These are phyloP conservation scores for Brachyptera risi DNA, from an alignment of 2,888 invertebrate genomes.

Conservation along the genomic window DNA sequence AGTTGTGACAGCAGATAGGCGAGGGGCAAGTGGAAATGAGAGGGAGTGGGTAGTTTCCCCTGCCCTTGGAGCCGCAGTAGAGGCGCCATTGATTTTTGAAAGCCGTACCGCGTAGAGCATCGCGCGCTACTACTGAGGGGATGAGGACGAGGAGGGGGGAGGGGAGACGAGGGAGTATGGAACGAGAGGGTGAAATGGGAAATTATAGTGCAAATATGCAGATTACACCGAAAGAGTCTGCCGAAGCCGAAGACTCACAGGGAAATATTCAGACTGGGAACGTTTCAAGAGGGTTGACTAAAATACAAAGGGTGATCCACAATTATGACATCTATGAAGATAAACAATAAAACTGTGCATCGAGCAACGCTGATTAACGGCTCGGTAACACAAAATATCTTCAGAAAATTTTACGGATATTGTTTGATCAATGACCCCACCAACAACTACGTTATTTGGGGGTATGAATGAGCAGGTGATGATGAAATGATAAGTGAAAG, in stretches of 20 bases:
- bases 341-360: too few relatives aligned
- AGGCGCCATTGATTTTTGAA: slow-evolving; percentile 41
- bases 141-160: slow-evolving; percentile 9
- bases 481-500: too few relatives aligned
- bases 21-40: slow-evolving; percentile 17
- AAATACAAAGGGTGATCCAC: background rate
- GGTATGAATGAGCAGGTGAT: too few relatives aligned
- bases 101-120: slow-evolving; percentile 28
- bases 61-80: slow-evolving; percentile 23
- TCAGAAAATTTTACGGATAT: too few relatives aligned
- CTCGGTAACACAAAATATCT: too few relatives aligned
- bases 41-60: slow-evolving; percentile 16
- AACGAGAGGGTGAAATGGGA: slow-evolving; percentile 15
- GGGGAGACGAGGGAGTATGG: slow-evolving; percentile 4
- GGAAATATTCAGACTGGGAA: too few relatives aligned
- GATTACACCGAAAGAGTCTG: slow-evolving; percentile 18
- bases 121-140: slow-evolving; percentile 10
- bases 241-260: background rate
- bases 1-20: slow-evolving; percentile 30
- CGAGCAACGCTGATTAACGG: too few relatives aligned
- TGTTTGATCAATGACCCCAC: too few relatives aligned
- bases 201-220: slow-evolving; percentile 18
- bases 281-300: background rate
- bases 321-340: too few relatives aligned
- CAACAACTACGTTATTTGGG: too few relatives aligned